Percentiles rank a stretch among this genome's conserved stretches.
These are phyloP conservation scores for Haplochromis vanheusdeni DNA, from an alignment of 2,113 vertebrate species.

Conservation along the genomic window DNA sequence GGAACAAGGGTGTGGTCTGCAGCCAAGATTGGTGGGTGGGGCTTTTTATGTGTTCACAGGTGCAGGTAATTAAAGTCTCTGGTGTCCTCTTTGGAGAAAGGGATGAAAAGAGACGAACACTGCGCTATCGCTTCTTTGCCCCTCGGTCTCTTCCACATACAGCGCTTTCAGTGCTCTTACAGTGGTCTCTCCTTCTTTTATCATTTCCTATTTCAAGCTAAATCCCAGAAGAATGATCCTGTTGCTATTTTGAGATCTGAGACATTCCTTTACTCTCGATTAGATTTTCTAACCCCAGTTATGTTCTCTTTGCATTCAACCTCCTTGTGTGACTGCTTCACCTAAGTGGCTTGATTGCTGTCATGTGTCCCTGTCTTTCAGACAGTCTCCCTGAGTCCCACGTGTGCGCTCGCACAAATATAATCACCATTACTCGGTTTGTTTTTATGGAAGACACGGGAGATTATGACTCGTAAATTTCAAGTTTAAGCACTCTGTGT, in stretches of 20 bases:
- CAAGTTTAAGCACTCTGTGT: neutral
- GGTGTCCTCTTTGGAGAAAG: slow-evolving; percentile 62
- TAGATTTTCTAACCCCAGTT: slow-evolving; percentile 6
- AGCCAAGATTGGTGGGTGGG: slow-evolving; percentile 51
- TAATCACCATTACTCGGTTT: slow-evolving; percentile 12
- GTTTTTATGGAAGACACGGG: slow-evolving; percentile 8
- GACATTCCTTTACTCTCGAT: neutral
- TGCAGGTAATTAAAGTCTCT: slow-evolving; percentile 73
- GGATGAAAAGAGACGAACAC: slow-evolving; percentile 53
- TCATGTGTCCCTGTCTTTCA: slow-evolving; percentile 34
- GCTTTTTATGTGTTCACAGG: slow-evolving; percentile 68
- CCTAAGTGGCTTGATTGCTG: slow-evolving; percentile 18
- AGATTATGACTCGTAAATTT: slow-evolving; percentile 22
- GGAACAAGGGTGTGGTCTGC: slow-evolving; percentile 56
- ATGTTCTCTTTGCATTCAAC: neutral
- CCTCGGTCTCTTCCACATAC: neutral
- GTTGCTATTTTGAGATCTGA: neutral
- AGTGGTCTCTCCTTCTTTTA: neutral
- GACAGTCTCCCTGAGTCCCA: neutral
- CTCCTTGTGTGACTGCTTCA: slow-evolving; percentile 10
- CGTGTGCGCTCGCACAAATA: neutral
- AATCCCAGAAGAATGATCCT: neutral
- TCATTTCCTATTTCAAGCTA: neutral
- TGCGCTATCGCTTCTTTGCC: neutral
- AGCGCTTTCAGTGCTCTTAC: neutral